phyloP scores from a whole-genome alignment of 2,113 vertebrate species.

The Salminus brasiliensis region DNA sequence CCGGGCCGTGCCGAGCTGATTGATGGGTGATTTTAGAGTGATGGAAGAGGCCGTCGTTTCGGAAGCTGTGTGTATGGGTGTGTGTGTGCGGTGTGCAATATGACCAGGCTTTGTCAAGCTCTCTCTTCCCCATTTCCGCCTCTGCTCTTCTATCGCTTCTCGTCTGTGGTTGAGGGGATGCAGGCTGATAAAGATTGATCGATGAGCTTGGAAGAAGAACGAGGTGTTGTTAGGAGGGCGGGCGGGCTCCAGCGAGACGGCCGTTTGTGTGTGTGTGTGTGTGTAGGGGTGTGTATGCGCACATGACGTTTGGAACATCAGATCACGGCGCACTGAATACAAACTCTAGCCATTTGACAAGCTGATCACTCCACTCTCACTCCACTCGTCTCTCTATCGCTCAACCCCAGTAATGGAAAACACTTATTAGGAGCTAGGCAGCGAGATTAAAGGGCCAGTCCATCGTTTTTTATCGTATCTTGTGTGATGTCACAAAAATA shows the following conservation, averaged over 20 bases:
- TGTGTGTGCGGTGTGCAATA: conserved; percentile 14
- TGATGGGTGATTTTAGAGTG: conserved; percentile 34
- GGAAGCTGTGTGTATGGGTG: no score
- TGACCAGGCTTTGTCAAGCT: conserved; percentile 29
- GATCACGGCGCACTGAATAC: not conserved
- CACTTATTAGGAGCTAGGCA: not conserved
- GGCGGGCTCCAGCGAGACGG: not conserved
- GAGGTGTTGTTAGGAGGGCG: conserved; percentile 44
- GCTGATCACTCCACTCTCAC: not conserved
- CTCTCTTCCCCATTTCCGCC: conserved; percentile 33
- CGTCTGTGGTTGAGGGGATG: conserved; percentile 6
- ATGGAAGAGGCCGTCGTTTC: conserved; percentile 23
- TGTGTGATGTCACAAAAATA: no score
- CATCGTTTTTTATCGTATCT: no score
- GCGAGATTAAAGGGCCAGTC: not conserved
- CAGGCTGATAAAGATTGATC: conserved; percentile 57
- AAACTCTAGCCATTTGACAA: not conserved
- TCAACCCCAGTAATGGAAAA: not conserved
- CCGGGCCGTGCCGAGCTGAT: conserved; percentile 25
- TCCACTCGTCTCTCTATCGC: not conserved
- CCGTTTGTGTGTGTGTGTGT: not conserved
- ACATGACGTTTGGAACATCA: not conserved
- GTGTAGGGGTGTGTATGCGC: conserved; percentile 8
- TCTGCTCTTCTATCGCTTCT: conserved; percentile 37
- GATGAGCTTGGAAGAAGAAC: conserved; percentile 29